Evolutionary conservation across 1,140 invertebrate species (phyloP), one percentile per base, ranked within the genome.

Genomic region (Drosophila santomea): DNA sequence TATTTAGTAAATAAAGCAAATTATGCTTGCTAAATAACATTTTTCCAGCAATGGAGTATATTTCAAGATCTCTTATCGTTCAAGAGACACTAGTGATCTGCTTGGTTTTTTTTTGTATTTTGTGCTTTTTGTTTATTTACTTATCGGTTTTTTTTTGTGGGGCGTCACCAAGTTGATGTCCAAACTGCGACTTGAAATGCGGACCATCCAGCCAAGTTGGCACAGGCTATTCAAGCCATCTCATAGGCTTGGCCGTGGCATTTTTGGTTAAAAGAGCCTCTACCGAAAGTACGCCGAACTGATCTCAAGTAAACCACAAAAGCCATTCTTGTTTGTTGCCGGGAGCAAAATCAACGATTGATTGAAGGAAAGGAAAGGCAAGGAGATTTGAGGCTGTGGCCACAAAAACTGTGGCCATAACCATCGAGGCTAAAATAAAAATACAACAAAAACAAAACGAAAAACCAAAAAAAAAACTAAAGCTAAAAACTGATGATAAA

Each of bases 271-370:
- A 66, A 56, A 75, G 28, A 64, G 35, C 55, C 41, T 52, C 45
- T 15, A 25, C 12, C 3, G 15, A 61, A 71, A 39, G 69, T 45
- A 17, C 60, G 44, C 62, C 54, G 44, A 66, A 39, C 25, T 41
- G 54, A 79, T 47, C 39, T 43, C 43, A 78, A 44, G 23, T 38
- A 23, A 50, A 56, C 36, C 41, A 79, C 60, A 74, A 64, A 72
- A 80, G 72, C 62, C 82, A 85, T 84, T 82, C 80, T 78, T 74
- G 69, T 69, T 55, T 57, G 54, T 85, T 35, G 82, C 82, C 82
- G 78, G 78, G 82, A 86, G 82, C 82, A 60, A 86, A 74, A 80
- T 64, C 74, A 85, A 78, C 82, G 82, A 85, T 86, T 85, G 82
- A 85, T 86, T 86, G 82, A 85, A 86, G 82, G 15, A 20, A 45